These are phyloP conservation scores for Enteromius unitaeniatus DNA, from an alignment of 2,797 vertebrate genomes.

Conservation along the genomic window DNA sequence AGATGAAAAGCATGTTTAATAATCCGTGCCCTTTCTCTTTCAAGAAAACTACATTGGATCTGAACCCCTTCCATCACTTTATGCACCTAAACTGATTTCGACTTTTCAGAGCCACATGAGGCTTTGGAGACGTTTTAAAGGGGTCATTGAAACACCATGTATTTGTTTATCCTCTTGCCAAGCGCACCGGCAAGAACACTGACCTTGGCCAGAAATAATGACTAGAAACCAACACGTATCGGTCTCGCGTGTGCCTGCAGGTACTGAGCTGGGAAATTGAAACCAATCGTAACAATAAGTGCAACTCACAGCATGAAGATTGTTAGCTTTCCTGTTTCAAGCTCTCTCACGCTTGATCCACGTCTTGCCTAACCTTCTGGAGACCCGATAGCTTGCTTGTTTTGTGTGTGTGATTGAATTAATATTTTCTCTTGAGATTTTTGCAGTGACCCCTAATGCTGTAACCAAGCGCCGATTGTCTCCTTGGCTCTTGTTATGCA, in stretches of 20 bases:
- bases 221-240: not conserved
- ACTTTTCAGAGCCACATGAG: slow-evolving; percentile 17
- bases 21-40: not conserved
- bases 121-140: slow-evolving; percentile 21
- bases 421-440: slow-evolving; percentile 50
- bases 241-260: not conserved
- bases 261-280: slow-evolving; percentile 21
- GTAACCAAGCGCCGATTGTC: slow-evolving; percentile 57
- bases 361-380: slow-evolving; percentile 14
- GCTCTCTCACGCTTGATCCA: slow-evolving; percentile 14
- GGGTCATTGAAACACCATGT: slow-evolving; percentile 15
- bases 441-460: slow-evolving; percentile 27
- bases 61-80: slow-evolving; percentile 3
- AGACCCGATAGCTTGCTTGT: slow-evolving; percentile 15
- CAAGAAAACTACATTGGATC: not conserved
- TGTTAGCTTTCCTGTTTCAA: slow-evolving; percentile 7
- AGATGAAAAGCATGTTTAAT: slow-evolving; percentile 12
- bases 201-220: slow-evolving; percentile 41
- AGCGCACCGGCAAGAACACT: slow-evolving; percentile 12
- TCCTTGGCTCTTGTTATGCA: slow-evolving; percentile 74
- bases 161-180: slow-evolving; percentile 11
- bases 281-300: not conserved
- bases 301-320: slow-evolving; percentile 8
- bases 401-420: slow-evolving; percentile 36
- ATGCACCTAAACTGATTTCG: not conserved